phyloP scores from a whole-genome alignment of 2,113 vertebrate species.

The human (Homo sapiens) region DNA sequence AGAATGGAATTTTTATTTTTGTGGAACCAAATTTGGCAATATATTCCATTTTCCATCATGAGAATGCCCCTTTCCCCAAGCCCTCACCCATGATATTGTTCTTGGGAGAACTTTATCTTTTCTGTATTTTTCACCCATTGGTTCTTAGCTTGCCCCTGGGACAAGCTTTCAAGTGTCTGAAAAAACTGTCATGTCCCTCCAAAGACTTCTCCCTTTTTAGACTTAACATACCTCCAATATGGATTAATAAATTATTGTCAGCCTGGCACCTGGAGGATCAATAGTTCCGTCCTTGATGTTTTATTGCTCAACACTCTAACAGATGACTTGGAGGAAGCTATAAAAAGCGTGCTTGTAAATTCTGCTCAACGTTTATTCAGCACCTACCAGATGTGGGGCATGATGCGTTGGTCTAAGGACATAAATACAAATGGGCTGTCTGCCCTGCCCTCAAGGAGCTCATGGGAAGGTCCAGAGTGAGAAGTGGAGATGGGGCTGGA shows the following conservation, averaged over 20 bases:
- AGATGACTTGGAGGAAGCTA: background rate
- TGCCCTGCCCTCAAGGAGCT: background rate
- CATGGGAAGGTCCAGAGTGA: accelerated
- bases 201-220: background rate
- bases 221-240: background rate
- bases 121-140: background rate
- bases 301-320: background rate
- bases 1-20: no score
- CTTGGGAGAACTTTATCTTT: background rate
- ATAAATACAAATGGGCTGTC: background rate
- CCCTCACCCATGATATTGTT: background rate
- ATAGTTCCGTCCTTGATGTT: constrained; percentile 26
- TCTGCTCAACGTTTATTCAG: background rate
- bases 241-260: background rate
- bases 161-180: background rate
- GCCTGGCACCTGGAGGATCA: background rate
- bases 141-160: background rate
- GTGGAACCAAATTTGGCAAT: background rate
- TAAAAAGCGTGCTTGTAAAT: background rate
- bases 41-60: no score
- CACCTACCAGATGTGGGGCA: background rate
- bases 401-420: background rate
- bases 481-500: accelerated
- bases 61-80: accelerated
- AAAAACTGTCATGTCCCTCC: background rate